Evolutionary conservation across 2,888 invertebrate species (phyloP).

Genomic region (Brachynemurus nebulosus): DNA sequence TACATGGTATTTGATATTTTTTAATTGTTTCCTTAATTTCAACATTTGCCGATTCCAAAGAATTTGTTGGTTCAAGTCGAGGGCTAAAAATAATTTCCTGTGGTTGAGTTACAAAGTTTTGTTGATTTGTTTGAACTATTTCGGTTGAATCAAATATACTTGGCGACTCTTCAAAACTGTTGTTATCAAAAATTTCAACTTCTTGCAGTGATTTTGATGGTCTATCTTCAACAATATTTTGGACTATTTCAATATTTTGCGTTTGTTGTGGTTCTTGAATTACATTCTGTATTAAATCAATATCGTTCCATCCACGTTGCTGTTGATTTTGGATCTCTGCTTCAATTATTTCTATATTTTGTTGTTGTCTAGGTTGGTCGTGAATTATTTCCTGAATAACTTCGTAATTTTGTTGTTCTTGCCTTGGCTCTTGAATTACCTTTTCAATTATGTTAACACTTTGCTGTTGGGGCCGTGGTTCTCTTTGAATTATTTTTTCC

Average conservation of each 20-base stretch:
- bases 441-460: neutral
- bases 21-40: conserved; percentile 8
- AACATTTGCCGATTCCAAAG: conserved; percentile 6
- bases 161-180: too few relatives aligned
- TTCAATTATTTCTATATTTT: neutral
- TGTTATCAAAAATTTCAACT: too few relatives aligned
- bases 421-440: neutral
- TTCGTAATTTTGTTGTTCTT: neutral
- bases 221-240: neutral
- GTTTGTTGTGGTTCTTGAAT: neutral
- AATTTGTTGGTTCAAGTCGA: too few relatives aligned
- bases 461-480: neutral
- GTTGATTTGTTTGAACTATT: too few relatives aligned
- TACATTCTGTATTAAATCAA: neutral
- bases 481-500: neutral
- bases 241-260: neutral
- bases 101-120: too few relatives aligned
- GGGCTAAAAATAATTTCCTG: too few relatives aligned
- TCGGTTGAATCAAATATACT: too few relatives aligned
- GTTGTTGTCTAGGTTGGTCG: neutral
- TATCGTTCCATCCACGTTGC: neutral
- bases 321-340: neutral
- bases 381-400: neutral
- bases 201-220: neutral
- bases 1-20: conserved; percentile 7